Evolutionary conservation across 2,888 invertebrate genomes (phyloP), one percentile per base, ranked within the genome.

Genomic region (Agrochola circellaris): DNA sequence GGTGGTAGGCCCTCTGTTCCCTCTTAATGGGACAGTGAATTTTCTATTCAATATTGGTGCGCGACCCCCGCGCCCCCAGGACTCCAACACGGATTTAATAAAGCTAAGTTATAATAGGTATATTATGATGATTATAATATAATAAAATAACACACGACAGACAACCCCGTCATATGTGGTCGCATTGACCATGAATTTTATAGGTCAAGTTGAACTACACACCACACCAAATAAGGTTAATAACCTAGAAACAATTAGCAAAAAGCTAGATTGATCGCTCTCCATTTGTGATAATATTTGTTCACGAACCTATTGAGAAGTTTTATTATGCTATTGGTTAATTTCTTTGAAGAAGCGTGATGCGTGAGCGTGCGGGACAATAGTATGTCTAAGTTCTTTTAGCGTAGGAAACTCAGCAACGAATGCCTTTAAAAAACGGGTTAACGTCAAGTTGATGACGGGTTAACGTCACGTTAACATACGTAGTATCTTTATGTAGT

Each of bases 201-300:
- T 78, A 48, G 80, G 86, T 80, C 86, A 86, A 85, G 87, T 87
- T 70, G 64, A 48, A 69, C 66, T 9, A 70, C 45, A 38, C 38
- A 7, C 64, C 15, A 73, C 51, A 54, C 6, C 45, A 70, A 62
- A 45, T 65, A 26, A 34, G 65, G 74, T 72, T n/a, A 30, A 62
- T 69, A n/a, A 7, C 38, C 38, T 38, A 38, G 38, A 7, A 7
- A 38, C 38, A 38, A 38, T 38, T 38, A 38, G 38, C 38, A 38
- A 38, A 38, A 6, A 38, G 38, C 7, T 38, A 7, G 38, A 38
- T 0, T 38, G 38, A 38, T 38, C 38, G 38, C n/a, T 30, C n/a
- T 20, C 17, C 26, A 69, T 61, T 26, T 30, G 58, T 45, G 34
- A 75, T 30, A 61, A 54, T 54, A 45, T 30, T 61, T 26, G 6